Percentiles rank a stretch among this genome's conserved stretches.
These are phyloP conservation scores for Tachypleus tridentatus DNA, from an alignment of 1,140 invertebrate genomes.

Conservation along the genomic window DNA sequence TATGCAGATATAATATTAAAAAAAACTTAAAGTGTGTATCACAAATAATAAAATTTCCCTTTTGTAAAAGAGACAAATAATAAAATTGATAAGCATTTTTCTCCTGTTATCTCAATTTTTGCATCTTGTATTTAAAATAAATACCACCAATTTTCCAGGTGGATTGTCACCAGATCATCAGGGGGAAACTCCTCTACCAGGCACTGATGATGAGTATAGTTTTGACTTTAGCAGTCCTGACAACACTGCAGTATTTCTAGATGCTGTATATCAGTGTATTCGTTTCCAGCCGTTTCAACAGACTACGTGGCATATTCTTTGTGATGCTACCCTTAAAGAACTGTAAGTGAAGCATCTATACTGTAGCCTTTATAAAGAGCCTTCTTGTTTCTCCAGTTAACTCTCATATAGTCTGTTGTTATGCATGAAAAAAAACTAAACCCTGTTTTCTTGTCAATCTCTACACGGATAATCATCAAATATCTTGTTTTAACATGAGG, in stretches of 20 bases:
- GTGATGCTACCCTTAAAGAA: conserved; percentile 76
- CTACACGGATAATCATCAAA: background rate
- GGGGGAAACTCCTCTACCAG: background rate
- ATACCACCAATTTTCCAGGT: background rate
- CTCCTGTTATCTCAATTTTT: no score
- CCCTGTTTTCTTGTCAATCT: conserved; percentile 43
- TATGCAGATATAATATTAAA: no score
- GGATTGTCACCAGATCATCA: background rate
- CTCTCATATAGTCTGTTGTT: conserved; percentile 83
- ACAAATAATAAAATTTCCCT: no score
- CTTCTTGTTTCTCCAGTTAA: conserved; percentile 41
- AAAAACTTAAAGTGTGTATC: no score
- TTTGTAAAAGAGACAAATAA: no score
- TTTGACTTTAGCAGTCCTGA: conserved; percentile 38
- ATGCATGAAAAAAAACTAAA: conserved; percentile 76
- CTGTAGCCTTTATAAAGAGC: conserved; percentile 40
- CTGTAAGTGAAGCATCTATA: conserved; percentile 51
- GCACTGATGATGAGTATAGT: conserved; percentile 40
- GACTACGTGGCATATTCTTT: conserved; percentile 63
- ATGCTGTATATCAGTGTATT: conserved; percentile 69
- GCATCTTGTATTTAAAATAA: no score
- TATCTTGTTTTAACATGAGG: background rate
- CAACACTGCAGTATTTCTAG: conserved; percentile 39
- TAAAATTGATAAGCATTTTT: no score
- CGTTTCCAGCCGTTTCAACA: conserved; percentile 77